Conservation (phyloP, 2,888 invertebrate species). For the Pseudanteris insignis region DNA sequence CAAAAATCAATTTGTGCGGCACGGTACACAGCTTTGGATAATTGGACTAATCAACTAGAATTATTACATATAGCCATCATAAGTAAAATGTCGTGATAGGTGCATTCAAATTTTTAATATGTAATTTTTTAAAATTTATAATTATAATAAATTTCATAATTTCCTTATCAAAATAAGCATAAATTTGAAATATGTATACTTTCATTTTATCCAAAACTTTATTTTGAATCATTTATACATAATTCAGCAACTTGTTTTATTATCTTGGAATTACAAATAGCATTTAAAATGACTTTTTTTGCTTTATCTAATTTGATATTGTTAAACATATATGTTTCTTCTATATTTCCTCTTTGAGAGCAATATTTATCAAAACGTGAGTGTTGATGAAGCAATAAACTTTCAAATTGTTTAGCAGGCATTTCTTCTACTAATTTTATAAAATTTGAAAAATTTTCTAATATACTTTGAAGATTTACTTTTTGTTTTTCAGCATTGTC, state of each 20-base stretch:
- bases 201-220: too few species aligned
- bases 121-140: conserved; percentile 12
- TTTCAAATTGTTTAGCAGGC: conserved; percentile 11
- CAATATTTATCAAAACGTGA: too few species aligned
- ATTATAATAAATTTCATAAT: conserved; percentile 37
- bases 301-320: conserved; percentile 41
- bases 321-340: not conserved
- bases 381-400: conserved; percentile 9
- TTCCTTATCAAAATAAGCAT: conserved; percentile 30
- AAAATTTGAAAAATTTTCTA: conserved; percentile 12
- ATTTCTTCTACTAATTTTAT: conserved; percentile 15
- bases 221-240: conserved; percentile 2
- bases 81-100: conserved; percentile 86
- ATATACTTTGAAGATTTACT: conserved; percentile 7
- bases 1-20: conserved; percentile 83
- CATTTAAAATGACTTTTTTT: conserved; percentile 69
- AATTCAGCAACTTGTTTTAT: conserved; percentile 19
- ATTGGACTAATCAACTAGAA: conserved; percentile 93
- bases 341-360: not conserved
- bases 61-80: conserved; percentile 89
- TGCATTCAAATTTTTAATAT: conserved; percentile 14
- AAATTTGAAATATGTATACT: too few species aligned
- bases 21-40: conserved; percentile 91
- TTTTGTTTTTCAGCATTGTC: conserved; percentile 2
- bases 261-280: conserved; percentile 72